phyloP scores from a whole-genome alignment of 2,888 invertebrate genomes.

The Ormyrus nitidulus region DNA sequence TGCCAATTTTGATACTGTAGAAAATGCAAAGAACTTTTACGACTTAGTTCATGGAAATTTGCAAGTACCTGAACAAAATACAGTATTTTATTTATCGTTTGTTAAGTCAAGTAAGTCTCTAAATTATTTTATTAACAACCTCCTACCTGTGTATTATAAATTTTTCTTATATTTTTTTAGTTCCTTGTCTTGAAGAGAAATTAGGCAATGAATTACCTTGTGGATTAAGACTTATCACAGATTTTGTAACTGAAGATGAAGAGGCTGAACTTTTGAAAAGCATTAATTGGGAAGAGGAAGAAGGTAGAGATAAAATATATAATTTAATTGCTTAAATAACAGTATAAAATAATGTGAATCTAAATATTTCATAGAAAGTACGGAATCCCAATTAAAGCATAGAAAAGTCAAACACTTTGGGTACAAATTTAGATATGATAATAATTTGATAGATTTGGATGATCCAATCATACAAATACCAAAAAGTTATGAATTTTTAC shows the following conservation, averaged over 20 bases:
- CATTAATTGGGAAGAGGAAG: constrained; percentile 77
- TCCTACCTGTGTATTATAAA: constrained; percentile 15
- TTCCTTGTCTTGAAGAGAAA: constrained; percentile 43
- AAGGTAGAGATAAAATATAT: constrained; percentile 60
- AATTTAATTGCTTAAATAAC: not conserved
- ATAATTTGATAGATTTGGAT: constrained; percentile 88
- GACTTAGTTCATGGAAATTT: constrained; percentile 79
- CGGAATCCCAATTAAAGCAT: constrained; percentile 81
- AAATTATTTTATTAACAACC: not conserved
- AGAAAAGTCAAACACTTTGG: constrained; percentile 93
- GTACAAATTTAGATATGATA: constrained; percentile 92
- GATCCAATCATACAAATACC: constrained; percentile 86
- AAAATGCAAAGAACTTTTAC: constrained; percentile 79
- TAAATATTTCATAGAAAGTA: constrained; percentile 17
- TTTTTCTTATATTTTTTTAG: constrained; percentile 32
- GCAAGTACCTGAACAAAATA: constrained; percentile 78
- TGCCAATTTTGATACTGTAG: constrained; percentile 78
- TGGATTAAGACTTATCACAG: constrained; percentile 82
- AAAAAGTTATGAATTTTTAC: constrained; percentile 81
- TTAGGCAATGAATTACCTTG: constrained; percentile 77
- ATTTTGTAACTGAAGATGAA: constrained; percentile 85
- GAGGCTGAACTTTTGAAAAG: constrained; percentile 80
- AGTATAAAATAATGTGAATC: not conserved
- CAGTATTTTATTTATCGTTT: constrained; percentile 82
- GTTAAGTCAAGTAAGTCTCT: constrained; percentile 78